Conservation (phyloP, 2,113 vertebrate species). For the Corynorhinus townsendii region DNA sequence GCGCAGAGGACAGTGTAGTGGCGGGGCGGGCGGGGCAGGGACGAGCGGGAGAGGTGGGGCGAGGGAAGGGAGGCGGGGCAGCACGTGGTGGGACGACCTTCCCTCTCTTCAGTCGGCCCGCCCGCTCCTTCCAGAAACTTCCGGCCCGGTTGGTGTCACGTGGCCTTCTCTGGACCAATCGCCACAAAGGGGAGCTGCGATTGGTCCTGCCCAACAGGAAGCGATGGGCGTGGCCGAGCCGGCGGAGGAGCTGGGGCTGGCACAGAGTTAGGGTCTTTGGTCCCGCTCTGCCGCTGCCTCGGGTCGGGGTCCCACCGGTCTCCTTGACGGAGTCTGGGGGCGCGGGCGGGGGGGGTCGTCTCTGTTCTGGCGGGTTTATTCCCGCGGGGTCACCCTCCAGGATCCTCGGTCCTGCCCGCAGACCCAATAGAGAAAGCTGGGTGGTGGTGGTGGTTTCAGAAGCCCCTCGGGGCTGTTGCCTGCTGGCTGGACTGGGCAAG, state of each 20-base stretch:
- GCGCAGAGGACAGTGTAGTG: neutral
- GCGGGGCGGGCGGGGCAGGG: neutral
- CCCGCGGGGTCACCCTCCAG: neutral
- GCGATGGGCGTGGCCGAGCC: too few species aligned
- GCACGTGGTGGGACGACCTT: neutral
- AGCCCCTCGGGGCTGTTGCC: neutral
- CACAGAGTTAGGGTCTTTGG: neutral
- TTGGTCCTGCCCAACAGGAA: accelerated
- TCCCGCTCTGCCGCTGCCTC: neutral
- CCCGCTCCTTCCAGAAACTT: neutral
- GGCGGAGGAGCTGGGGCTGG: too few species aligned
- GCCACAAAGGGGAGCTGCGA: neutral
- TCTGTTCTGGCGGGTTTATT: too few species aligned
- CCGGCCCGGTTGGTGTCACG: neutral
- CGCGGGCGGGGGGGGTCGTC: neutral
- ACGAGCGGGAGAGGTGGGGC: neutral
- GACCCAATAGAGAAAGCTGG: neutral
- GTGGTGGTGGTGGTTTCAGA: neutral
- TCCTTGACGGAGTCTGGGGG: neutral
- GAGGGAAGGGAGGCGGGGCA: neutral
- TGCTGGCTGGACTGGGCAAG: neutral
- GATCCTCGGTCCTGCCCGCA: neutral
- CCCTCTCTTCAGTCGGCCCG: neutral
- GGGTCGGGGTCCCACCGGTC: neutral
- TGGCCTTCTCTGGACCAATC: neutral